phyloP scores from a whole-genome alignment of 2,113 vertebrate species.

The Strigops habroptila region DNA sequence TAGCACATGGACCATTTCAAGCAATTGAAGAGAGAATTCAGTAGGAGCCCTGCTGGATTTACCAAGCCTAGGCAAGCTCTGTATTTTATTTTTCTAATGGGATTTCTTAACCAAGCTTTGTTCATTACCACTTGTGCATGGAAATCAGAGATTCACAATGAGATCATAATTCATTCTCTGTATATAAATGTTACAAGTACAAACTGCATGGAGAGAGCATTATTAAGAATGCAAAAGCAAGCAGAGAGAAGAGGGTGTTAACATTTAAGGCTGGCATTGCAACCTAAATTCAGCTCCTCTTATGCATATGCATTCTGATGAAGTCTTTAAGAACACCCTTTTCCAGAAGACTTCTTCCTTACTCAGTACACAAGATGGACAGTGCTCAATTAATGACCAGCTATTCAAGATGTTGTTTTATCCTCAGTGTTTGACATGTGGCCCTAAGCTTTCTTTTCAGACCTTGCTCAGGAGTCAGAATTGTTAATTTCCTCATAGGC shows the following conservation, averaged over 20 bases:
- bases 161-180: neutral
- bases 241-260: neutral
- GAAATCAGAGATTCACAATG: neutral
- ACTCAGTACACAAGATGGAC: neutral
- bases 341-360: neutral
- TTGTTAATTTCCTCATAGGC: conserved; percentile 41
- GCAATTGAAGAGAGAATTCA: conserved; percentile 6
- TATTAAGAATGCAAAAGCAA: neutral
- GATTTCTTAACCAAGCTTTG: neutral
- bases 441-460: conserved; percentile 22
- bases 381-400: neutral
- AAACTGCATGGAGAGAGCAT: neutral
- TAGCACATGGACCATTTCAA: neutral
- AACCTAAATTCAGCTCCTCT: neutral
- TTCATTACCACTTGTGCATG: neutral
- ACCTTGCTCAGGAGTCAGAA: neutral
- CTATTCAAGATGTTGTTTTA: neutral
- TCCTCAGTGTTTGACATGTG: neutral
- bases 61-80: conserved; percentile 1
- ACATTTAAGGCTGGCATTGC: neutral
- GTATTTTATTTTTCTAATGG: conserved; percentile 10
- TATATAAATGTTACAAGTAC: neutral
- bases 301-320: neutral
- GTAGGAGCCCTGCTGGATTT: conserved; percentile 8
- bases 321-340: neutral